These are phyloP conservation scores for Lasius platythorax DNA, from an alignment of 2,888 invertebrate species.

Conservation along the genomic window DNA sequence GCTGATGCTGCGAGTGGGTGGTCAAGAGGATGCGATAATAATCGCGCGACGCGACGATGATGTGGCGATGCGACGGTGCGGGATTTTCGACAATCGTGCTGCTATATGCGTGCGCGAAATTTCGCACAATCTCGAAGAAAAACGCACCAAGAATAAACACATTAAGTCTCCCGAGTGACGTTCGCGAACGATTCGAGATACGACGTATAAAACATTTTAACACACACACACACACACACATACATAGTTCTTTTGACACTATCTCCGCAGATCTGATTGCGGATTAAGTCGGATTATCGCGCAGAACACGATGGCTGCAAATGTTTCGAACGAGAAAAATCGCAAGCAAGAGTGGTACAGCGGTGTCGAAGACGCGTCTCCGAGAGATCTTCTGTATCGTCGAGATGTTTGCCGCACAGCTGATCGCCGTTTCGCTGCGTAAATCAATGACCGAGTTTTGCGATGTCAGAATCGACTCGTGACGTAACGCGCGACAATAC, in stretches of 20 bases:
- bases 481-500: background rate
- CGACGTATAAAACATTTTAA: background rate
- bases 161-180: background rate
- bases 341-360: background rate
- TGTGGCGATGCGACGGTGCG: background rate
- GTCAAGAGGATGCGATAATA: slow-evolving; percentile 37
- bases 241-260: background rate
- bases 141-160: background rate
- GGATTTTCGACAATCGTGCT: background rate
- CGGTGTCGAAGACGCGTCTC: background rate
- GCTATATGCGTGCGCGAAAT: slow-evolving; percentile 3
- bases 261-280: slow-evolving; percentile 23
- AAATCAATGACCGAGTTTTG: too few species aligned
- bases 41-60: background rate
- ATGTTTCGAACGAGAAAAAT: slow-evolving; percentile 19
- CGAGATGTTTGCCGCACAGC: background rate
- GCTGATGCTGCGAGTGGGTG: slow-evolving; percentile 38
- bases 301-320: slow-evolving; percentile 9
- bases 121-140: background rate
- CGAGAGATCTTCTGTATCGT: background rate
- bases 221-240: background rate
- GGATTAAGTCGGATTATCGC: slow-evolving; percentile 29
- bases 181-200: background rate
- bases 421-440: background rate
- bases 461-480: background rate